Percentiles rank a stretch among this genome's conserved stretches.
These are phyloP conservation scores for Thamnophis sirtalis DNA, from an alignment of 2,113 vertebrate species.

Conservation along the genomic window DNA sequence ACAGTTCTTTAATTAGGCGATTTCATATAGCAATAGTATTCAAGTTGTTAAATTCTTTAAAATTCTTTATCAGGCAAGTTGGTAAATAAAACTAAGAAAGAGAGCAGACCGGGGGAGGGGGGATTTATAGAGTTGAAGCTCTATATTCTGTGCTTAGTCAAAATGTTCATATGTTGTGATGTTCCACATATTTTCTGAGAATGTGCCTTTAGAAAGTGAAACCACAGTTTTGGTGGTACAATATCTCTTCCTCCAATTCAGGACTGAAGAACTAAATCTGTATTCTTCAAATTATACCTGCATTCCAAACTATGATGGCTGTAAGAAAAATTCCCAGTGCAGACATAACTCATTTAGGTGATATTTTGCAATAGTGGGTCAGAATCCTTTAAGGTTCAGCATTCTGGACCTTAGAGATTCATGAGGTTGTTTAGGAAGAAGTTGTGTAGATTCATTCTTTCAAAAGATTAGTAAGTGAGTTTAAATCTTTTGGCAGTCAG, in stretches of 20 bases:
- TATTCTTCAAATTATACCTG: background rate
- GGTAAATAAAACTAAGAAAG: background rate
- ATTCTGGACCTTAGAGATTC: background rate
- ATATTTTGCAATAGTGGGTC: background rate
- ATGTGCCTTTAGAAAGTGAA: background rate
- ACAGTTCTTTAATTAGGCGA: background rate
- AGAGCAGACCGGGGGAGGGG: rapidly evolving
- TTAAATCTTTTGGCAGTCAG: background rate
- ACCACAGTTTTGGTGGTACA: background rate
- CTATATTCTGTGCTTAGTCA: background rate
- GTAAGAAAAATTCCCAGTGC: background rate
- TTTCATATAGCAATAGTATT: background rate
- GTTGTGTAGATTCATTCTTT: background rate
- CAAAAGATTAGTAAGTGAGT: background rate
- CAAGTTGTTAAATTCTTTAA: background rate
- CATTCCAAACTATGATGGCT: background rate
- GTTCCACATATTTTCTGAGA: background rate
- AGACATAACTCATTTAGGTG: background rate
- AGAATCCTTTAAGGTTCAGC: background rate
- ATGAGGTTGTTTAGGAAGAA: background rate
- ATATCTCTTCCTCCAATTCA: background rate
- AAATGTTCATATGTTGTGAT: background rate
- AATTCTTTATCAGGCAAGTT: background rate
- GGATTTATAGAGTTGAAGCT: background rate
- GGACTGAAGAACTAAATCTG: background rate